phyloP scores from a whole-genome alignment of 1,140 invertebrate species.

The Drosophila kepulauana region DNA sequence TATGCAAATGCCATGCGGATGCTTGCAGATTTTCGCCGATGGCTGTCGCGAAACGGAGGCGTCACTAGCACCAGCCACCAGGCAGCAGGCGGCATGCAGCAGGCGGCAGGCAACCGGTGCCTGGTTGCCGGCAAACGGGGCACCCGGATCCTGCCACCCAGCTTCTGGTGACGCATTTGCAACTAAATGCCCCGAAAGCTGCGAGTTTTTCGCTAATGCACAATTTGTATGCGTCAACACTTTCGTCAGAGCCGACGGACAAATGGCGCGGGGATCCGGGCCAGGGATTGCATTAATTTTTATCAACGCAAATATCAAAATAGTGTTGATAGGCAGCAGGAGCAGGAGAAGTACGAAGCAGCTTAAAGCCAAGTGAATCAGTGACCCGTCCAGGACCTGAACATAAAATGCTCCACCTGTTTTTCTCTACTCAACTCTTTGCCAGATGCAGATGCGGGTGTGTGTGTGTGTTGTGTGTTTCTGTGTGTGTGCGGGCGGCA shows the following conservation, averaged over 20 bases:
- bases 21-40: conserved; percentile 80
- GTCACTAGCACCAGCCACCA: conserved; percentile 38
- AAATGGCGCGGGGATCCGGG: not conserved
- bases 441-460: conserved; percentile 5
- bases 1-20: conserved; percentile 79
- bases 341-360: not conserved
- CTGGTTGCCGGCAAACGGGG: conserved; percentile 5
- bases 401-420: conserved; percentile 70
- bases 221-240: conserved; percentile 83
- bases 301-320: conserved; percentile 73
- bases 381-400: conserved; percentile 67
- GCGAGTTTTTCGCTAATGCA: conserved; percentile 82
- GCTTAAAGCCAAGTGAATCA: conserved; percentile 67
- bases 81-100: conserved; percentile 1
- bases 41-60: conserved; percentile 62
- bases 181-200: conserved; percentile 79
- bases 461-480: too few species aligned
- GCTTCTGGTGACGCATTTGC: conserved; percentile 67
- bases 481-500: conserved; percentile 61
- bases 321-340: conserved; percentile 52
- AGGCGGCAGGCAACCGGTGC: conserved; percentile 22
- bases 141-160: conserved; percentile 1
- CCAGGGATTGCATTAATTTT: conserved; percentile 56
- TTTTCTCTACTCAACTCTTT: conserved; percentile 69
- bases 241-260: conserved; percentile 56